Base-by-base conservation (phyloP, 2,797 vertebrate genomes). In the Triplophysa yarkandensis region DNA sequence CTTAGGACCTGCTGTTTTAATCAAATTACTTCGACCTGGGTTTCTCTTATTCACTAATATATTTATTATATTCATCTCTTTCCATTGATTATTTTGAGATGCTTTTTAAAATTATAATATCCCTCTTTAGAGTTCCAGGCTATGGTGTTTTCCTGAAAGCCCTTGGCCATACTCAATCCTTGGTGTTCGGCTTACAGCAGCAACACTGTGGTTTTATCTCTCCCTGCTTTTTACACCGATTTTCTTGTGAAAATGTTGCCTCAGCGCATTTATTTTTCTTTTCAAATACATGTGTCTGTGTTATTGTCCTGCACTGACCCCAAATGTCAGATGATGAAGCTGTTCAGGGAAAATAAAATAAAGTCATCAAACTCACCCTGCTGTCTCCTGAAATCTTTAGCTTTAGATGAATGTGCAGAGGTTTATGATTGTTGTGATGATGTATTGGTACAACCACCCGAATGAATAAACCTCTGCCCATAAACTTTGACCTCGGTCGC, bases 131-230 rank as follows among this genome's bases (percentile, higher is more conserved):
- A 99, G 87, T 99, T 98, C 89, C 92, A 94, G 82, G 89, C 91
- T 74, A 92, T 98, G 94, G 95, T 99, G 79, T 92, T 93, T 80
- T 94, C 95, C 85, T 97, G 95, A 94, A 83, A 68, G 25, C 81
- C 76, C 44, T 30, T 77, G 77, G 63, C 79, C 75, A 10, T 57
- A 68, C 73, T 57, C 28, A 79, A 68, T 68, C 70, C 69, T 74
- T 21, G 80, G 71, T 67, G 67, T 55, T 73, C 57, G 55, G 25
- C 44, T 32, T 77, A 67, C 41, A 80, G 70, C 68, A 73, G 11
- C 58, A 68, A 36, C 76, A 79, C 84, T 73, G 66, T 74, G 0
- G 52, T 64, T 77, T 76, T 30, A 77, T 86, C 85, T 84, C 82
- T 83, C 79, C 61, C 39, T 77, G 57, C 19, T 84, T 76, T 84